Percentiles rank a stretch among this genome's conserved stretches.
Conservation (phyloP, 2,888 invertebrate genomes). For the Abrostola tripartita region DNA sequence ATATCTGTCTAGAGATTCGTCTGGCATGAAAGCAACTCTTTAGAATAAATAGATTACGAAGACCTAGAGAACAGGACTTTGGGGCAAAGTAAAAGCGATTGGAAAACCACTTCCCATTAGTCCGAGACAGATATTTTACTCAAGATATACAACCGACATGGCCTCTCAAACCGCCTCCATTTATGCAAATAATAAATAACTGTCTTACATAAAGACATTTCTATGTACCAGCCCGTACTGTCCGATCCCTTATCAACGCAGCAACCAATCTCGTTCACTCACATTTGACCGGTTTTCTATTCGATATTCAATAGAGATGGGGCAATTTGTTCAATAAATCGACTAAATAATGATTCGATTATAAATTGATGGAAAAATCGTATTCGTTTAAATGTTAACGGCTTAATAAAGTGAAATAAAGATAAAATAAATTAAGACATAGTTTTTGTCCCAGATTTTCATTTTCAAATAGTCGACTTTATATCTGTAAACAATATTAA, state of each 20-base stretch:
- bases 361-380: slow-evolving; percentile 34
- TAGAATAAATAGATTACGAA: background rate
- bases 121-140: slow-evolving; percentile 16
- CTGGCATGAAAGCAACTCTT: background rate
- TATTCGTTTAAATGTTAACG: slow-evolving; percentile 36
- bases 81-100: background rate
- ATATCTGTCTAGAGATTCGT: too few species aligned
- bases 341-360: slow-evolving; percentile 31
- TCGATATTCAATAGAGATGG: slow-evolving; percentile 41
- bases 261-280: slow-evolving; percentile 28
- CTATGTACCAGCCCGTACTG: slow-evolving; percentile 15
- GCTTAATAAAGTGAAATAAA: slow-evolving; percentile 28
- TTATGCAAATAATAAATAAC: slow-evolving; percentile 36
- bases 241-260: slow-evolving; percentile 32
- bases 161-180: slow-evolving; percentile 24
- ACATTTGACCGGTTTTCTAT: slow-evolving; percentile 43
- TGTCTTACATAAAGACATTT: slow-evolving; percentile 30
- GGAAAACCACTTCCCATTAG: slow-evolving; percentile 2
- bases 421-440: slow-evolving; percentile 10
- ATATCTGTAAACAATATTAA: too few species aligned
- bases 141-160: slow-evolving; percentile 33
- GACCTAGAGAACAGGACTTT: background rate
- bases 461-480: too few species aligned
- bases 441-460: too few species aligned
- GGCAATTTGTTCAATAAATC: slow-evolving; percentile 45